Base-by-base conservation (phyloP, 2,888 invertebrate species). In the Acanthoscelides obtectus region DNA sequence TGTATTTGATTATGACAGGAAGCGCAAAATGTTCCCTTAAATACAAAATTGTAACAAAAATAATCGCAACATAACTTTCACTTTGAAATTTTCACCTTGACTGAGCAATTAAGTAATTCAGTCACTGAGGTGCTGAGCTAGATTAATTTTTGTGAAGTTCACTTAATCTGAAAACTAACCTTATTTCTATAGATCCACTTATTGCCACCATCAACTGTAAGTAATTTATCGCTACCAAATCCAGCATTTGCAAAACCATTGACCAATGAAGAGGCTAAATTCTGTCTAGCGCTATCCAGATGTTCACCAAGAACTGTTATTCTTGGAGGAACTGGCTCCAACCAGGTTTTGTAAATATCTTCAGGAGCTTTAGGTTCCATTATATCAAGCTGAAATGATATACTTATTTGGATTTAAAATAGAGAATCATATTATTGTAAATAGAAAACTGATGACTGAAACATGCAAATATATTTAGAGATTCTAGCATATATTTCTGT, bases 331-430 rank as follows among this genome's bases (percentile, higher is more conserved):
- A 88, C 87, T 0, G 89, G 89, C 86, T 99, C 99, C 75, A 99
- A 87, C 90, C 99, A 98, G 0, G 95, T 94, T 86, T 99, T 99
- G 87, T 99, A 99, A 17, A 99, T 98, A 83, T 99, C 99, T 84
- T 99, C 99, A 0, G 99, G 99, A 0, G 95, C 94, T 87, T 99
- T 99, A 0, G 99, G 97, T 84, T 99, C 99, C 94, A 99, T 95
- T 77, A 99, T 98, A 84, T 99, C 99, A 80, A 99, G 89, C 92
- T 94, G 82, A 66, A 83, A 79, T 22, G 20, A 64, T 20, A 69
- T 22, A 22, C 25, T 21, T 70, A n/a, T n/a, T 21, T 19, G n/a
- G n/a, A n/a, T n/a, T n/a, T n/a, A n/a, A n/a, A n/a, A n/a, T n/a
- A n/a, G n/a, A n/a, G n/a, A n/a, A 63, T 8, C 19, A 63, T 8